These are phyloP conservation scores for Carapus acus DNA, from an alignment of 2,797 vertebrate species.

Conservation along the genomic window DNA sequence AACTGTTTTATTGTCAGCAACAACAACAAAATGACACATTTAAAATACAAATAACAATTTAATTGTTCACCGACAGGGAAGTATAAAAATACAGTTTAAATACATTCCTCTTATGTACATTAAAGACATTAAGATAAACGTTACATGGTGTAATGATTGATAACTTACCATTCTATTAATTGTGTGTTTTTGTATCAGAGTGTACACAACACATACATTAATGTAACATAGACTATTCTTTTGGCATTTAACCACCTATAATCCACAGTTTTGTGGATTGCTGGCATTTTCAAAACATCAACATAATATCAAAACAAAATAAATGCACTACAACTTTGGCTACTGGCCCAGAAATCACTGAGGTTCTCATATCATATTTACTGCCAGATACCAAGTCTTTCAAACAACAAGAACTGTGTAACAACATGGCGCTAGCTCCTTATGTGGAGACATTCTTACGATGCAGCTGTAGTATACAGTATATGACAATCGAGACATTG, in stretches of 20 bases:
- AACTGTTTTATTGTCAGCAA: background rate
- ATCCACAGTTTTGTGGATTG: conserved; percentile 14
- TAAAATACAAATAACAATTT: conserved; percentile 17
- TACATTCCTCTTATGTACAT: conserved; percentile 7
- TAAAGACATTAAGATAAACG: conserved; percentile 21
- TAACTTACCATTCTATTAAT: conserved; percentile 38
- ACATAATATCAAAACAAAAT: conserved; percentile 19
- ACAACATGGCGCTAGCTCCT: conserved; percentile 12
- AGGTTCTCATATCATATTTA: conserved; percentile 37
- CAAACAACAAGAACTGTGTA: conserved; percentile 17
- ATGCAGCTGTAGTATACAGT: conserved; percentile 7
- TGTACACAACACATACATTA: conserved; percentile 11
- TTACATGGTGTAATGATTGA: conserved; percentile 28
- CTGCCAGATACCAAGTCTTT: conserved; percentile 24
- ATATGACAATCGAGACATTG: conserved; percentile 9
- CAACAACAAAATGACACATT: background rate
- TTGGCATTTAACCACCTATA: conserved; percentile 18
- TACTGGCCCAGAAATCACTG: conserved; percentile 17
- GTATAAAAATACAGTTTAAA: conserved; percentile 29
- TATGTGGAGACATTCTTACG: background rate
- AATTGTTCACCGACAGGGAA: conserved; percentile 36
- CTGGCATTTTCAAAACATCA: conserved; percentile 31
- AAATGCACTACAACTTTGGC: conserved; percentile 36
- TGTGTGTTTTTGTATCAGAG: conserved; percentile 25
- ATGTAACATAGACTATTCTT: conserved; percentile 8